Evolutionary conservation across 2,888 invertebrate genomes (phyloP).

Genomic region (Drosophila atroscutellata): DNA sequence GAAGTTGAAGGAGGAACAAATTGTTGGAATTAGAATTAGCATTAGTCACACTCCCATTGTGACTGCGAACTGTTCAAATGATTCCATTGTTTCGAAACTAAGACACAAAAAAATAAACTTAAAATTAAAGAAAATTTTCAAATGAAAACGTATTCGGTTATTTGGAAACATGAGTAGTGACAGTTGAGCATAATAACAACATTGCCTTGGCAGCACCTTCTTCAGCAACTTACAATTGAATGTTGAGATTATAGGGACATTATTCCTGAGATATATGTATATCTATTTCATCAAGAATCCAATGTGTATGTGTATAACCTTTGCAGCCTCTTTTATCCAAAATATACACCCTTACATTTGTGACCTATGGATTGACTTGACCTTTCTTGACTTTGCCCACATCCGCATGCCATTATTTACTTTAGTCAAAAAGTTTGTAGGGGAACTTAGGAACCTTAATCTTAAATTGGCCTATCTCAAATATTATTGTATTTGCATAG

Average conservation of each 20-base stretch:
- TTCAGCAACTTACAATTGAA: neutral
- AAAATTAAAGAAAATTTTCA: neutral
- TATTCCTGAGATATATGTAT: neutral
- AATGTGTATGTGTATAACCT: neutral
- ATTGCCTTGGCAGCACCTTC: slow-evolving; percentile 1
- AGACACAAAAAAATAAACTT: slow-evolving; percentile 1
- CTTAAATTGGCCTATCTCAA: neutral
- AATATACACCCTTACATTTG: neutral
- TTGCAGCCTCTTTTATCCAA: neutral
- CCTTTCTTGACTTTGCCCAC: neutral
- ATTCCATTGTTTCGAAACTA: neutral
- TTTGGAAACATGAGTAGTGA: neutral
- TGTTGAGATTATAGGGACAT: neutral
- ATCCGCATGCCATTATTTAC: neutral
- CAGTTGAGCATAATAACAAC: neutral
- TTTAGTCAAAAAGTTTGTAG: neutral
- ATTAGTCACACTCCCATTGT: neutral
- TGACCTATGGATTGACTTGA: neutral
- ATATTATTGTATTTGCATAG: neutral
- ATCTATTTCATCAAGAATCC: neutral
- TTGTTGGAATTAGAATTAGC: slow-evolving; percentile 9
- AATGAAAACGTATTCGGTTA: neutral
- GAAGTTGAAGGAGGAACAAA: slow-evolving; percentile 8
- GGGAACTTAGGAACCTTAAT: neutral
- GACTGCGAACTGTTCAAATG: slow-evolving; percentile 4